Evolutionary conservation across 2,888 invertebrate species (phyloP), one percentile per base, ranked within the genome.

Genomic region (Tetrapedia diversipes): DNA sequence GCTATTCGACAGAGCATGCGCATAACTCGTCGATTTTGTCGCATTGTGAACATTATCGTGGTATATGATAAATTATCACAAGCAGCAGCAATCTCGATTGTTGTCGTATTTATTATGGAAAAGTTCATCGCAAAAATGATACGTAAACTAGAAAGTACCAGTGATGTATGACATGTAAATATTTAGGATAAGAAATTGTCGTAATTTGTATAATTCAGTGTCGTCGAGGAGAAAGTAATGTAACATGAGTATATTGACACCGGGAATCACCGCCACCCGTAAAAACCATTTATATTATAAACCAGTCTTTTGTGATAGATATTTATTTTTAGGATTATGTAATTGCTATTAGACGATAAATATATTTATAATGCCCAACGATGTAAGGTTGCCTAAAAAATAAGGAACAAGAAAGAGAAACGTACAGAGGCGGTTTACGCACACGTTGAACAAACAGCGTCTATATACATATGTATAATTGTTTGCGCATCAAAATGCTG

Each of bases 271-370:
- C 49, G 61, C 77, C 65, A 78, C 71, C 66, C 56, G 71, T 70
- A 66, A 70, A 61, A 85, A 72, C 79, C 79, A 81, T 69, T 76
- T 80, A 81, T 34, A 80, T 79, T 79, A 65, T 87, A 88, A 83
- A 90, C 82, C 86, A 89, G 89, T 86, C 84, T 88, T 90, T 90
- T 91, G 91, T 91, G 91, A 91, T 91, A 91, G 89, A 88, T 91
- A 91, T 90, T 90, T 91, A 90, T 91, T 90, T 57, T 76, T 90
- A 90, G 88, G 75, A 78, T 86, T 88, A 87, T 81, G 83, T 81
- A 71, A 84, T 53, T 64, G 78, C 77, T 85, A 75, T 75, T 59
- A 81, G 80, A 82, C 85, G 85, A 83, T 84, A 84, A 74, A 85
- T 87, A 85, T 87, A 86, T 86, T 87, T 87, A 87, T 84, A 72